phyloP scores from a whole-genome alignment of 2,113 vertebrate genomes.

The Limanda limanda region DNA sequence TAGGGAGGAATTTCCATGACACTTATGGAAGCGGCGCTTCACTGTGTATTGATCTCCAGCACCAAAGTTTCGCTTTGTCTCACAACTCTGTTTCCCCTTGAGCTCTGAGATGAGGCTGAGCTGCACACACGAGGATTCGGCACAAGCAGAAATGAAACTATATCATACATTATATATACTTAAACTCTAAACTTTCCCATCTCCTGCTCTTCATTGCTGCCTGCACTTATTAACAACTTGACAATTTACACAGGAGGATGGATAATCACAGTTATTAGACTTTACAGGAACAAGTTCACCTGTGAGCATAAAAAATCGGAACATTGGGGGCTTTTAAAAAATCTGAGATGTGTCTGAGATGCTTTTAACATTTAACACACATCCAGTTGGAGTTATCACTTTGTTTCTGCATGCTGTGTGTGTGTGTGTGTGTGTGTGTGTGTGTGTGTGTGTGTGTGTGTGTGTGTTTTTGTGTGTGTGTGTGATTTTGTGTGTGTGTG shows the following conservation, averaged over 20 bases:
- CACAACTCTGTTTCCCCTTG: background rate
- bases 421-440: background rate
- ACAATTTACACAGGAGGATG: background rate
- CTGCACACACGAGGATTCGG: background rate
- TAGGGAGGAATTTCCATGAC: background rate
- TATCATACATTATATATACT: too few relatives aligned
- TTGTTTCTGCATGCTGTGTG: constrained; percentile 15
- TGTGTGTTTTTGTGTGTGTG: background rate
- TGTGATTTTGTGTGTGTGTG: background rate
- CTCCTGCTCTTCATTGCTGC: background rate
- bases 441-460: background rate
- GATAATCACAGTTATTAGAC: background rate
- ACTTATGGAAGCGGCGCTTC: background rate
- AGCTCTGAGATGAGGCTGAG: background rate
- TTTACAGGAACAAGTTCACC: background rate
- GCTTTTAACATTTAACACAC: constrained; percentile 26
- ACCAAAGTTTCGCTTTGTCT: background rate
- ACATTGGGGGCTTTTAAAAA: background rate
- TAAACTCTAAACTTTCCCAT: background rate
- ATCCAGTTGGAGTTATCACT: background rate
- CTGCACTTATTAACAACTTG: background rate
- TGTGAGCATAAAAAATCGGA: background rate
- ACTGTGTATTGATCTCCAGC: background rate
- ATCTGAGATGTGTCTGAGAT: constrained; percentile 1
- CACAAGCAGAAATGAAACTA: background rate